Evolutionary conservation across 2,797 vertebrate species (phyloP), one percentile per base, ranked within the genome.

Genomic region (Phyllotis vaccarum): DNA sequence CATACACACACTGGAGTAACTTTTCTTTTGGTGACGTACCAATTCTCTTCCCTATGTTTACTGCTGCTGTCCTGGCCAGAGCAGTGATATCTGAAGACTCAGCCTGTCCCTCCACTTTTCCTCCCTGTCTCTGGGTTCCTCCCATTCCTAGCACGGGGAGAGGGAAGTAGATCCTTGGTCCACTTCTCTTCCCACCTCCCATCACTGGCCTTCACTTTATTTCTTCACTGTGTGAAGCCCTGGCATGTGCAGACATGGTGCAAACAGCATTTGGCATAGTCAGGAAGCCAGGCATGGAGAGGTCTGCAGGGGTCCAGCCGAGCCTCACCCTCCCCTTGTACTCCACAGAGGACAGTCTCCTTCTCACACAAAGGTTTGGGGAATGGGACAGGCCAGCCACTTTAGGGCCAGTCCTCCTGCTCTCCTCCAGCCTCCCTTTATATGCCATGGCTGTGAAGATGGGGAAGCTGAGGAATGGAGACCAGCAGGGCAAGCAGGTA

Each of bases 71-170:
- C 29, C 56, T 79, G 31, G 11, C 49, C 52, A 56, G 76, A 79
- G 76, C 34, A 54, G 31, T 5, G 17, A 21, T 11, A n/a, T 22
- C 49, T 43, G 19, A n/a, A 79, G 76, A 54, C 49, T 34, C 76
- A 54, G 24, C 5, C 29, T 10, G 1, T n/a, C 34, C 13, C 0
- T 14, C 19, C 46, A 9, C 46, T 8, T 2, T 21, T n/a, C 17
- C 11, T n/a, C 52, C n/a, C 19, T 0, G 10, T 22, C 52, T 10
- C 52, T 79, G 49, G 13, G 52, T 46, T 56, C 31, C 17, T 79
- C 16, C 49, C 31, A n/a, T 22, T 29, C 56, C 27, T 43, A 31
- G 40, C 22, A 13, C 80, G 19, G 58, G 52, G 27, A 3, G 8
- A 43, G 37, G 22, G 22, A 14, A 24, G 80, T n/a, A 12, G 16